phyloP scores from a whole-genome alignment of 2,113 vertebrate species.

The Eublepharis macularius region DNA sequence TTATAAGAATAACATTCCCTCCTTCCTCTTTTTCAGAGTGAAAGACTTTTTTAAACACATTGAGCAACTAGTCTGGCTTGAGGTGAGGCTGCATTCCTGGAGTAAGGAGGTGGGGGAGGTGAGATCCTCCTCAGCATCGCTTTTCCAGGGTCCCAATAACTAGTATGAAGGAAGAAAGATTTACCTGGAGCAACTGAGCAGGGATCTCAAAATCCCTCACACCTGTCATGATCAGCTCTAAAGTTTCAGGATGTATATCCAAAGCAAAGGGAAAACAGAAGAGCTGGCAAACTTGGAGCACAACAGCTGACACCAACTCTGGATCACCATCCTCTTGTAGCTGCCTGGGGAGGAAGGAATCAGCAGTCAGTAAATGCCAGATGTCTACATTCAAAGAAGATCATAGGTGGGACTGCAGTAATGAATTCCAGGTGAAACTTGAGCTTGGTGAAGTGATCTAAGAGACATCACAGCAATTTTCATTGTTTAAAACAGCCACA shows the following conservation, averaged over 20 bases:
- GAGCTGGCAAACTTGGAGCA: slow-evolving; percentile 74
- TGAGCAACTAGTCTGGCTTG: background rate
- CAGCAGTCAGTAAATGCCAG: background rate
- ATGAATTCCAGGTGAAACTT: background rate
- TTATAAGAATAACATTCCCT: background rate
- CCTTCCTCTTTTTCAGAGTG: background rate
- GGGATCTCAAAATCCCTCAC: slow-evolving; percentile 67
- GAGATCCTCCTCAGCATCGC: background rate
- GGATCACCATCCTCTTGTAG: slow-evolving; percentile 46
- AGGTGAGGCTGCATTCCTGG: background rate
- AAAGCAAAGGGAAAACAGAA: slow-evolving; percentile 79
- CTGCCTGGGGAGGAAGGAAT: slow-evolving; percentile 54
- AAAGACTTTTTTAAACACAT: background rate
- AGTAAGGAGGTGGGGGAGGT: too few species aligned
- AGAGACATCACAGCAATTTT: background rate
- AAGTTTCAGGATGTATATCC: slow-evolving; percentile 65
- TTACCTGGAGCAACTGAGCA: slow-evolving; percentile 77
- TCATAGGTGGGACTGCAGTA: background rate
- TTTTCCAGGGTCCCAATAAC: background rate
- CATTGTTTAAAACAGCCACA: background rate
- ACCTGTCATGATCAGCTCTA: slow-evolving; percentile 53
- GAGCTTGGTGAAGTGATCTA: background rate
- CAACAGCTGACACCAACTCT: slow-evolving; percentile 67
- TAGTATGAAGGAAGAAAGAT: background rate
- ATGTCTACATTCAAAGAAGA: background rate